Conservation (phyloP, 2,797 vertebrate genomes). For the Dicrostonyx torquatus region DNA sequence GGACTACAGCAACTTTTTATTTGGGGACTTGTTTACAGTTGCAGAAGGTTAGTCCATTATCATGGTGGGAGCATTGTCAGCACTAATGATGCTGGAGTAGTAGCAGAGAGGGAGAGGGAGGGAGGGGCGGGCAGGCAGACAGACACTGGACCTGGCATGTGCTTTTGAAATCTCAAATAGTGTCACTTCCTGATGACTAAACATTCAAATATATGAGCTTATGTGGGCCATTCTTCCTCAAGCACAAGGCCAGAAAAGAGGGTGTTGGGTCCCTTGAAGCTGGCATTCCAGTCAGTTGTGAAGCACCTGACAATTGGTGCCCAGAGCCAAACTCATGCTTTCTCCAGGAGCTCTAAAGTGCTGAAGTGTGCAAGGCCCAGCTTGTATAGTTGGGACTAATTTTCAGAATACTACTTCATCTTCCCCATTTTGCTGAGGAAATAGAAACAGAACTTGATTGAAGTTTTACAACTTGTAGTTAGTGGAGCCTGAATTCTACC, state of each 20-base stretch:
- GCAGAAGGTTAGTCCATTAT: neutral
- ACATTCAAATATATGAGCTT: neutral
- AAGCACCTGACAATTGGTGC: neutral
- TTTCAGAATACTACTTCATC: neutral
- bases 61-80: neutral
- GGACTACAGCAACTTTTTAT: neutral
- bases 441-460: slow-evolving; percentile 35
- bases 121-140: too few relatives aligned
- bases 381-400: slow-evolving; percentile 17
- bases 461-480: slow-evolving; percentile 40
- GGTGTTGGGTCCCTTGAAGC: neutral
- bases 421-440: slow-evolving; percentile 42
- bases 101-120: neutral
- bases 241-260: neutral
- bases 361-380: neutral
- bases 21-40: neutral
- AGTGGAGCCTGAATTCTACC: slow-evolving; percentile 35
- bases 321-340: neutral
- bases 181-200: neutral
- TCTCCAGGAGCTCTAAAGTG: neutral
- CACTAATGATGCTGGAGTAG: neutral
- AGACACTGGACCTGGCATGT: neutral
- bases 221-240: neutral
- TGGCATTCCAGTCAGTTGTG: neutral
- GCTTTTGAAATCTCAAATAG: neutral